Evolutionary conservation across 2,888 invertebrate genomes (phyloP), one percentile per base, ranked within the genome.

Genomic region (Scaeva pyrastri): DNA sequence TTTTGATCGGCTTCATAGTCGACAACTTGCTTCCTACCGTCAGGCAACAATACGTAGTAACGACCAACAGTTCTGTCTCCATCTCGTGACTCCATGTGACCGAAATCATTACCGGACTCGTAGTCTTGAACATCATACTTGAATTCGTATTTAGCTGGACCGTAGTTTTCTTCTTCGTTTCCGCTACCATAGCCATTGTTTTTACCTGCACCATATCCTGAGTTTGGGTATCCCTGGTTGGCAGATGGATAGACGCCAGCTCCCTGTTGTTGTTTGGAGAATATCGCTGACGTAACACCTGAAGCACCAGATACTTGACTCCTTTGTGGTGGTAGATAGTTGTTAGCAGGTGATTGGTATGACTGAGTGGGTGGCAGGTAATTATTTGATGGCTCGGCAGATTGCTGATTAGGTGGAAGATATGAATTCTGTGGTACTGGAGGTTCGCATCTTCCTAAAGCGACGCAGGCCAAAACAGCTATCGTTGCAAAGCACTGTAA

Each of bases 11-110:
- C 96, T 89, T 95, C 95, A 91, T 96, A 96, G 88, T 94, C 94
- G 0, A 96, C 96, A 50, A 95, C 95, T 93, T 95, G 95, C 90
- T 94, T 95, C 89, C 95, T 94, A 60, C 95, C 95, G 91, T 95
- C 95, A 87, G 95, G 95, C 73, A 95, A 91, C 4, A 95, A 91
- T 1, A 95, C 95, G 88, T 95, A 95, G 92, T 95, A 95, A 39
- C 93, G 91, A 1, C 95, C 95, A 62, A 94, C 93, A 11, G 95
- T 94, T 52, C 94, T 92, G 88, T 95, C 95, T 4, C 95, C 95
- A 89, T 94, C 94, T 41, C 95, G 93, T 7, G 94, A 93, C 90
- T 95, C 95, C 89, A 94, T 93, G 90, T 95, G 95, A 0, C 95
- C 95, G 88, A 95, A 95, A 89, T 95, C 95, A 88, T 94, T 94